A percentile compares a stretch with the other conserved stretches of the same genome.
These are phyloP conservation scores for Crossaster papposus DNA, from an alignment of 53 echinoderm and acorn worm species.

Conservation along the genomic window DNA sequence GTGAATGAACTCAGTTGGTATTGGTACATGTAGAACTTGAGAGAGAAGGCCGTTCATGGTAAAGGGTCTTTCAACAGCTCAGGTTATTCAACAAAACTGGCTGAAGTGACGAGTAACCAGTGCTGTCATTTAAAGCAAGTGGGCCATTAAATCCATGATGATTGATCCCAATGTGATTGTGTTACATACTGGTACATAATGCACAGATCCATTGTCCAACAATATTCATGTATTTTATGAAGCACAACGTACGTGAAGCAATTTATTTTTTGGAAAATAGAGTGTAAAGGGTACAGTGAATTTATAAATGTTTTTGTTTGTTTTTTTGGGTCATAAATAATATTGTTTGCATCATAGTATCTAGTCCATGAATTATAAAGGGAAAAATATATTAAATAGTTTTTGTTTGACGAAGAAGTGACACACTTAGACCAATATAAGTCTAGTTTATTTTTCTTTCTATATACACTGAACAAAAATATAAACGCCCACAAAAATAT, in stretches of 20 bases:
- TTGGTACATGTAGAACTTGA: too few relatives aligned
- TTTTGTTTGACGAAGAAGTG: too few relatives aligned
- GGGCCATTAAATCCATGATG: conserved; percentile 48
- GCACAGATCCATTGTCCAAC: too few relatives aligned
- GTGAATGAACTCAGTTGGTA: background rate
- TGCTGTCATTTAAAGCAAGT: conserved; percentile 38
- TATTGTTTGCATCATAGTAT: background rate
- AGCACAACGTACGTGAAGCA: background rate
- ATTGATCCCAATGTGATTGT: conserved; percentile 42
- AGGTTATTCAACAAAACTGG: conserved; percentile 7
- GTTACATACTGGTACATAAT: background rate
- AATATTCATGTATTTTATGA: too few relatives aligned
- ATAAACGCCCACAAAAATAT: too few relatives aligned
- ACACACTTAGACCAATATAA: too few relatives aligned
- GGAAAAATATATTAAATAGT: too few relatives aligned
- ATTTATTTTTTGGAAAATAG: background rate
- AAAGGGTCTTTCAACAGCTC: conserved; percentile 36
- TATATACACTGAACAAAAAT: too few relatives aligned
- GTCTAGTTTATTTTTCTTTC: too few relatives aligned
- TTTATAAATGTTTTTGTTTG: too few relatives aligned
- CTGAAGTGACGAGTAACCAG: conserved; percentile 35
- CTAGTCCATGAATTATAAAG: background rate
- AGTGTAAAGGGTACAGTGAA: background rate
- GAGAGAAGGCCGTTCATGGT: background rate
- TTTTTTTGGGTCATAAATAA: too few relatives aligned